A percentile compares a stretch with the other conserved stretches of the same genome.
These are phyloP conservation scores for Circaetus cinerascens DNA, from an alignment of 2,113 vertebrate genomes.

Conservation along the genomic window DNA sequence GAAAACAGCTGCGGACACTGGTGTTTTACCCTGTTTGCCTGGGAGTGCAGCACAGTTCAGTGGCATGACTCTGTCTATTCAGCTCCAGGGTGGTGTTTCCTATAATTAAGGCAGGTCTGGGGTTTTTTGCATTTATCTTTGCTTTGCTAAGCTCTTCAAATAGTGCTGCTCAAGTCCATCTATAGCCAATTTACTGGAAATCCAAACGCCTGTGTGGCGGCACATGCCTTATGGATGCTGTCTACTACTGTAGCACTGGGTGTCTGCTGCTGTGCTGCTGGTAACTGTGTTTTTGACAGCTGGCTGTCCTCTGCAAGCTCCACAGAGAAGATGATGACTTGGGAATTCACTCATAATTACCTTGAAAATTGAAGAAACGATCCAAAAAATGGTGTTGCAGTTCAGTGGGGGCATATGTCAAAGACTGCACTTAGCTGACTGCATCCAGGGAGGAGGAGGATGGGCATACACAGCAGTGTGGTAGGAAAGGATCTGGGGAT, in stretches of 20 bases:
- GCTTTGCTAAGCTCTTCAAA: background rate
- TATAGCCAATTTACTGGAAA: background rate
- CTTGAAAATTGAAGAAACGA: background rate
- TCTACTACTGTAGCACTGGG: background rate
- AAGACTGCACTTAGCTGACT: background rate
- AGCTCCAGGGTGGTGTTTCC: background rate
- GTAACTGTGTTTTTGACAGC: background rate
- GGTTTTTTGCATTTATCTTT: background rate
- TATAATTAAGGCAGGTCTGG: background rate
- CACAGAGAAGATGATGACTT: accelerated
- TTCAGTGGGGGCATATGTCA: background rate
- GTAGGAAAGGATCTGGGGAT: background rate
- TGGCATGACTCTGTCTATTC: background rate
- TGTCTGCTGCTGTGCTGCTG: background rate
- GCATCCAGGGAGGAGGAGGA: background rate
- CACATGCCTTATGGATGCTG: accelerated
- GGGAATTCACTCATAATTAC: background rate
- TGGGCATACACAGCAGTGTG: accelerated
- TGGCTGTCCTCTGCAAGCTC: background rate
- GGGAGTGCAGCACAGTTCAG: background rate
- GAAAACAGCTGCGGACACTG: background rate
- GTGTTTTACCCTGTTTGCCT: background rate
- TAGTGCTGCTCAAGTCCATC: background rate
- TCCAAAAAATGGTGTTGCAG: accelerated
- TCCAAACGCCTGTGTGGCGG: background rate